These are phyloP conservation scores for Anneissia japonica DNA, from an alignment of 35 echinoderm and acorn worm species.

Conservation along the genomic window DNA sequence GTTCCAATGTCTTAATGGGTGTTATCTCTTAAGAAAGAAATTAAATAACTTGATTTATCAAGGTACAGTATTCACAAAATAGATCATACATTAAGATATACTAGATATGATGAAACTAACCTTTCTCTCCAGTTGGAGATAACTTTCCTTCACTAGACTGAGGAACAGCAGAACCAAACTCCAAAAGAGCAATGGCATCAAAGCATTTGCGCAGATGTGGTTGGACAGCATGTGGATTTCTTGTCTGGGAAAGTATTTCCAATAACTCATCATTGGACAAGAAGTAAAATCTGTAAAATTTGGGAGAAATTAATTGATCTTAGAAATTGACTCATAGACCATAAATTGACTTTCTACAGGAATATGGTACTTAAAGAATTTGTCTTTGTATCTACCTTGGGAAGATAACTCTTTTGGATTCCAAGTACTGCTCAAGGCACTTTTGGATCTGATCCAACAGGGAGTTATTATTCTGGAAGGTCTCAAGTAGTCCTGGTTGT, in stretches of 20 bases:
- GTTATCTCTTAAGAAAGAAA: too few species aligned
- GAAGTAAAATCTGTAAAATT: slow-evolving; percentile 84
- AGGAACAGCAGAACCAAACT: slow-evolving; percentile 76
- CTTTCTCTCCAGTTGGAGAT: slow-evolving; percentile 85
- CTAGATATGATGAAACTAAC: slow-evolving; percentile 17
- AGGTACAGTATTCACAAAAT: not conserved
- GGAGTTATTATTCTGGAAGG: slow-evolving; percentile 95
- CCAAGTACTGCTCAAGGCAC: slow-evolving; percentile 82
- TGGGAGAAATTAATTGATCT: not conserved
- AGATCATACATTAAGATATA: too few species aligned
- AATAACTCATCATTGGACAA: slow-evolving; percentile 96
- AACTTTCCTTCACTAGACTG: slow-evolving; percentile 69
- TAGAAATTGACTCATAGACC: not conserved
- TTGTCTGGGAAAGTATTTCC: slow-evolving; percentile 97
- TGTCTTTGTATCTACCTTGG: slow-evolving; percentile 51
- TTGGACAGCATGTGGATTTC: slow-evolving; percentile 95
- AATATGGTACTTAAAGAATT: not conserved
- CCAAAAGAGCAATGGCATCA: slow-evolving; percentile 80
- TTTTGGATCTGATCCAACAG: slow-evolving; percentile 98
- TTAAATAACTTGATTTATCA: not conserved
- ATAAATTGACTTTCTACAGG: too few species aligned
- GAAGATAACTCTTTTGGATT: slow-evolving; percentile 89
- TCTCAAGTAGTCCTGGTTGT: slow-evolving; percentile 89
- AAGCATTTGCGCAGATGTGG: slow-evolving; percentile 97
- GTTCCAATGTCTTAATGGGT: too few species aligned